Evolutionary conservation across 2,113 vertebrate genomes (phyloP).

Genomic region (Todiramphus chloris): DNA sequence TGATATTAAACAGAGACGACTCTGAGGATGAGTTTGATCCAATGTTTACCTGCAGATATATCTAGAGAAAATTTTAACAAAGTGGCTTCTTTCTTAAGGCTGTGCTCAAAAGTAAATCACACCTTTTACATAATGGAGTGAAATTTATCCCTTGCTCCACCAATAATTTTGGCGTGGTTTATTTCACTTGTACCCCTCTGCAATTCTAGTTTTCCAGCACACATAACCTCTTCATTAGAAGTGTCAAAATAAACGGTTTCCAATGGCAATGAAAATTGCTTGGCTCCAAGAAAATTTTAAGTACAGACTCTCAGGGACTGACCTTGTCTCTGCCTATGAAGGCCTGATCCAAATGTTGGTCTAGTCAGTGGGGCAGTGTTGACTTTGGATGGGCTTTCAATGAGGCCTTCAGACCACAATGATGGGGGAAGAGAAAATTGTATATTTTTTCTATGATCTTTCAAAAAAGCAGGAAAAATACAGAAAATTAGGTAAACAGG

Average conservation of each 20-base stretch:
- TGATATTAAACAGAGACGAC: not conserved
- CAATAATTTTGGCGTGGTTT: not conserved
- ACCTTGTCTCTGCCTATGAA: not conserved
- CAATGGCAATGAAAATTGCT: not conserved
- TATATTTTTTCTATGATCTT: not conserved
- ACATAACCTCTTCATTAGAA: not conserved
- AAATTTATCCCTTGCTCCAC: not conserved
- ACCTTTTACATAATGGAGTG: not conserved
- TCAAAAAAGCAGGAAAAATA: not conserved
- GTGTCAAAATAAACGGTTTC: not conserved
- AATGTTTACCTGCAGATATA: not conserved
- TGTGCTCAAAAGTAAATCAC: not conserved
- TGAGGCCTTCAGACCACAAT: not conserved
- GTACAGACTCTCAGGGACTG: not conserved
- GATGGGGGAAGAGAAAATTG: not conserved
- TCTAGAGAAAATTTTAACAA: not conserved
- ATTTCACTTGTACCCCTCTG: not conserved
- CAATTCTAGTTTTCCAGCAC: not conserved
- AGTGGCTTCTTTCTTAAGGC: not conserved
- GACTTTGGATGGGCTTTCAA: not conserved
- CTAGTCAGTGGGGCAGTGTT: not conserved
- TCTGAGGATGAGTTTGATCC: not conserved
- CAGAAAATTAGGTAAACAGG: not conserved
- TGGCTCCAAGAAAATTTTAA: not conserved
- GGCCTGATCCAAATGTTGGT: not conserved